Conservation (phyloP, 1,140 invertebrate species). For the Maniola jurtina region DNA sequence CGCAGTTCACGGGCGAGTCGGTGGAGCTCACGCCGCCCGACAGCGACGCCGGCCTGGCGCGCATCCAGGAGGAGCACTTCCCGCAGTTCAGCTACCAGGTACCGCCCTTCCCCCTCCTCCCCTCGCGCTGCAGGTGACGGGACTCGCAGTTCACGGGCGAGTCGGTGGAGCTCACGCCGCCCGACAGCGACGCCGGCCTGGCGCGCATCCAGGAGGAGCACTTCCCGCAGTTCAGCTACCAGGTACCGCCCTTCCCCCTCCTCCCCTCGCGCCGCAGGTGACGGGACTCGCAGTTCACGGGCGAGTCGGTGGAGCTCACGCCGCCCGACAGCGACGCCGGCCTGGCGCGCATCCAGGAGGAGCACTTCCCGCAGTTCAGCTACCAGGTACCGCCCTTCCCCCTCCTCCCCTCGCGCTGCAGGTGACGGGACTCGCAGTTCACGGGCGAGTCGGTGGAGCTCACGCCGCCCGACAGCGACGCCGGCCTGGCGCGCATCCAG, state of each 20-base stretch:
- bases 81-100: conserved; percentile 84
- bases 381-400: conserved; percentile 4
- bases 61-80: conserved; percentile 84
- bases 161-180: conserved; percentile 96
- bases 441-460: too few relatives aligned
- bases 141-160: conserved; percentile 98
- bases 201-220: conserved; percentile 83
- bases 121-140: conserved; percentile 32
- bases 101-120: conserved; percentile 39
- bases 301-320: too few relatives aligned
- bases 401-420: neutral
- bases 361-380: too few relatives aligned
- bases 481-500: too few relatives aligned
- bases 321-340: too few relatives aligned
- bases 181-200: conserved; percentile 83
- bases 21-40: conserved; percentile 97
- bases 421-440: too few relatives aligned
- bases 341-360: too few relatives aligned
- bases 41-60: conserved; percentile 79
- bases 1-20: conserved; percentile 98
- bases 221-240: conserved; percentile 85
- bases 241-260: conserved; percentile 50
- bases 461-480: too few relatives aligned
- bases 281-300: too few relatives aligned
- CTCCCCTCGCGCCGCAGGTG: conserved; percentile 32